Evolutionary conservation across 2,888 invertebrate genomes (phyloP).

Genomic region (Lymantria monacha): DNA sequence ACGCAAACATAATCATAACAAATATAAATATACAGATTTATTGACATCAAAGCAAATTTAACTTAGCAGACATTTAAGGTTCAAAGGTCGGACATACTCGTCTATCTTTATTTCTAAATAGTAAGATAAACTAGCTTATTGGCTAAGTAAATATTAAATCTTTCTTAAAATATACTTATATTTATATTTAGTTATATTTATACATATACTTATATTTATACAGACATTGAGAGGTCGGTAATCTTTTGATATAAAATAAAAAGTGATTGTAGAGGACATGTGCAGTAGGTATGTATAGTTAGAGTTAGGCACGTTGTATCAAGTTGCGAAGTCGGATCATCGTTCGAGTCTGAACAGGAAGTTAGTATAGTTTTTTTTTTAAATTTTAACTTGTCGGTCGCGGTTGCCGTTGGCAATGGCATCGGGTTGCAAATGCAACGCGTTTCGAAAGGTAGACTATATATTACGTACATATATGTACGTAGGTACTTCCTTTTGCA

Average conservation of each 20-base stretch:
- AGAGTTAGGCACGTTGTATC: constrained; percentile 29
- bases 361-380: constrained; percentile 42
- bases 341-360: constrained; percentile 43
- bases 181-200: constrained; percentile 3
- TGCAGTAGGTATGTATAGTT: constrained; percentile 6
- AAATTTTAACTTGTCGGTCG: constrained; percentile 21
- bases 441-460: constrained; percentile 22
- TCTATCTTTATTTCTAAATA: background rate
- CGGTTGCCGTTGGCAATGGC: constrained; percentile 18
- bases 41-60: background rate
- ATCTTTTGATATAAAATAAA: constrained; percentile 17
- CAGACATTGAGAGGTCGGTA: constrained; percentile 10
- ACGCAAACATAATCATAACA: background rate
- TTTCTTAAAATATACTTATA: constrained; percentile 6
- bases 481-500: too few species aligned
- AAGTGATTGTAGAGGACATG: background rate
- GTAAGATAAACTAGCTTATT: constrained; percentile 1
- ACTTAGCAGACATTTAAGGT: background rate
- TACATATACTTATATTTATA: constrained; percentile 1
- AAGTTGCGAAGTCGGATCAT: constrained; percentile 39
- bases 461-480: too few species aligned
- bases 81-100: constrained; percentile 1
- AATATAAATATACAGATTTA: background rate
- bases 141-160: constrained; percentile 6
- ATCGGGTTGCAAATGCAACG: constrained; percentile 24